Percentiles rank a stretch among this genome's conserved stretches.
Conservation (phyloP, 2,113 vertebrate species). For the Eonycteris spelaea region DNA sequence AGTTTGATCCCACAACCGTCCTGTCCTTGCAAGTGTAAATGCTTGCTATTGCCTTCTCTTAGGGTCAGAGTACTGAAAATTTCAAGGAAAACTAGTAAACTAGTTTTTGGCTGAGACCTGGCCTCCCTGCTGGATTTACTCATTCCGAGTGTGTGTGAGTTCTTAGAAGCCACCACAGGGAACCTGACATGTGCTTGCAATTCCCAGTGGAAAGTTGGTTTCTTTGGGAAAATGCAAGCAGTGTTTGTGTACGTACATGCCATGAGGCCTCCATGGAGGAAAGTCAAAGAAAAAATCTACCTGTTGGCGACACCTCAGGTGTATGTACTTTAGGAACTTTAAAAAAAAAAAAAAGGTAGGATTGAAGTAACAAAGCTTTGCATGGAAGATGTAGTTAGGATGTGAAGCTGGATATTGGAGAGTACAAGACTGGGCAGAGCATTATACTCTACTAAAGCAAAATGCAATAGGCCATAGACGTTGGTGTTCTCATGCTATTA, state of each 20-base stretch:
- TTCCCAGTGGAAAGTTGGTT: background rate
- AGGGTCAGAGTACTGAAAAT: background rate
- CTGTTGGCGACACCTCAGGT: background rate
- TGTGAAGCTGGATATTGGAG: background rate
- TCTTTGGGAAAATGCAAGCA: constrained; percentile 3
- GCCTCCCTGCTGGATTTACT: background rate
- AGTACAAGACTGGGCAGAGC: background rate
- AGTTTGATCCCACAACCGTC: background rate
- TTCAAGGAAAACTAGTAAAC: constrained; percentile 10
- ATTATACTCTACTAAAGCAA: background rate
- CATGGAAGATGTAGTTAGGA: background rate
- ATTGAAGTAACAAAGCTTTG: background rate
- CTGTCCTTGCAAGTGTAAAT: background rate
- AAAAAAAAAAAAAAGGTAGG: background rate
- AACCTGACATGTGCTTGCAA: background rate
- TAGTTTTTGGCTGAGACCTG: background rate
- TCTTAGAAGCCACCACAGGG: background rate
- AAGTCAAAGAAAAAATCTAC: background rate
- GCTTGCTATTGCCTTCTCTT: background rate
- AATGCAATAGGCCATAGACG: background rate
- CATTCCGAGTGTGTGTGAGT: background rate
- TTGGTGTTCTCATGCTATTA: background rate
- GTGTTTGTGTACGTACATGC: background rate
- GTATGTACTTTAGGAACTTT: background rate
- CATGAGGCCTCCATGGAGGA: background rate